These are phyloP conservation scores for Philotrypesis tridentata DNA, from an alignment of 1,140 invertebrate genomes.

Conservation along the genomic window DNA sequence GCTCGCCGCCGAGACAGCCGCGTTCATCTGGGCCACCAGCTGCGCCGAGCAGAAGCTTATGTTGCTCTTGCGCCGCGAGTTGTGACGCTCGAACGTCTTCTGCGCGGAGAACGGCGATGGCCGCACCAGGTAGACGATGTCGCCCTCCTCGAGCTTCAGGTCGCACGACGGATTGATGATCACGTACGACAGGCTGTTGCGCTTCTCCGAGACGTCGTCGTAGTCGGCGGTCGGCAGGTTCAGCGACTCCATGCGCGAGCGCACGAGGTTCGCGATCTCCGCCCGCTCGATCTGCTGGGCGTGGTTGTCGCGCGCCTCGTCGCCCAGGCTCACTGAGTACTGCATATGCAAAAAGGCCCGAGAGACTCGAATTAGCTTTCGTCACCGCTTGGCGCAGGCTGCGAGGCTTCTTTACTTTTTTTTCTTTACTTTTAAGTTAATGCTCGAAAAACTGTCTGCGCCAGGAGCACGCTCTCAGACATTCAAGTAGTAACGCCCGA, in stretches of 20 bases:
- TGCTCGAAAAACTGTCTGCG: not conserved
- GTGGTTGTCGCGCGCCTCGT: conserved; percentile 90
- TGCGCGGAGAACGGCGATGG: conserved; percentile 94
- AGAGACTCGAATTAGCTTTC: not conserved
- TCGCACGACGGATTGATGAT: conserved; percentile 99
- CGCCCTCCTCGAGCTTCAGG: conserved; percentile 95
- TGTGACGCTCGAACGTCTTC: conserved; percentile 94
- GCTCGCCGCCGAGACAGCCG: conserved; percentile 72
- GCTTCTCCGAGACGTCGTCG: conserved; percentile 93
- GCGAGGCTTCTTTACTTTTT: conserved; percentile 20
- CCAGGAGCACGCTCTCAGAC: not conserved
- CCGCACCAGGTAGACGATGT: conserved; percentile 94
- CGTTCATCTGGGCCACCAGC: conserved; percentile 78
- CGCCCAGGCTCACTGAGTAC: conserved; percentile 87
- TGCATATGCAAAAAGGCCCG: conserved; percentile 64
- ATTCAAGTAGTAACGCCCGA: not conserved
- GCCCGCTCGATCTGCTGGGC: conserved; percentile 93
- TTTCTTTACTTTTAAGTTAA: not conserved
- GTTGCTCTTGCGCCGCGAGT: conserved; percentile 91
- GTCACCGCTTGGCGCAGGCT: no score
- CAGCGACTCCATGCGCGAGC: conserved; percentile 94
- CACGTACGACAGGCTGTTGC: conserved; percentile 95
- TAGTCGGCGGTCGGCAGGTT: conserved; percentile 92
- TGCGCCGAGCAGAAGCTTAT: conserved; percentile 90
- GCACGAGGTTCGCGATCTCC: conserved; percentile 95